A percentile compares a stretch with the other conserved stretches of the same genome.
Evolutionary conservation across 2,113 vertebrate species (phyloP).

Genomic region (Hemiscyllium ocellatum): DNA sequence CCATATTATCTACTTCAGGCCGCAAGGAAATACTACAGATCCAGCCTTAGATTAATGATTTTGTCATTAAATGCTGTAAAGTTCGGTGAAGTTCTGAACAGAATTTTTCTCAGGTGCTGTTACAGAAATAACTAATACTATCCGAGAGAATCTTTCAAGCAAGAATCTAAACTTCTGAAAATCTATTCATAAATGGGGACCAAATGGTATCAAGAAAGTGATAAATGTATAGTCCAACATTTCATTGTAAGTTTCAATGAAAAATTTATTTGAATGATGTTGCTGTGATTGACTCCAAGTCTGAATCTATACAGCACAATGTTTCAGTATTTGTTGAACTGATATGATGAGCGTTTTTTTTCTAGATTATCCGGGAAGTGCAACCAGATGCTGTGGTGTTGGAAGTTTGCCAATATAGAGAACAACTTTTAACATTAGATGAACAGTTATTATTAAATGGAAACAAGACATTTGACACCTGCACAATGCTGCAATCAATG

Average conservation of each 20-base stretch:
- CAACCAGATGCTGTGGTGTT: conserved; percentile 37
- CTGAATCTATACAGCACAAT: neutral
- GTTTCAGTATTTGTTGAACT: neutral
- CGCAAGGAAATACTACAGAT: neutral
- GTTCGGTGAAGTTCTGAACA: neutral
- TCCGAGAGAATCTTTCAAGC: no score
- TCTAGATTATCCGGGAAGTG: conserved; percentile 22
- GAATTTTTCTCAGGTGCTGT: neutral
- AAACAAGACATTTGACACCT: neutral
- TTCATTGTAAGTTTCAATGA: neutral
- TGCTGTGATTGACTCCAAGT: neutral
- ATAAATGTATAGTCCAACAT: neutral
- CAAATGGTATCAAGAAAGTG: neutral
- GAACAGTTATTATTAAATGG: neutral
- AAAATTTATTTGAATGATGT: neutral
- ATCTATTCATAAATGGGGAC: neutral
- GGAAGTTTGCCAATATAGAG: conserved; percentile 22
- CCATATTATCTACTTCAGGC: neutral
- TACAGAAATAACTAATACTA: neutral
- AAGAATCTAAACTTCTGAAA: neutral
- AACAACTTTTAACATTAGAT: conserved; percentile 1
- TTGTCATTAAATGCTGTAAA: neutral
- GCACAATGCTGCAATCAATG: neutral
- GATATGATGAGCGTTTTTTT: neutral
- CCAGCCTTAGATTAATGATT: neutral